phyloP scores from a whole-genome alignment of 1,140 invertebrate species.

The Phocides pigmalion region DNA sequence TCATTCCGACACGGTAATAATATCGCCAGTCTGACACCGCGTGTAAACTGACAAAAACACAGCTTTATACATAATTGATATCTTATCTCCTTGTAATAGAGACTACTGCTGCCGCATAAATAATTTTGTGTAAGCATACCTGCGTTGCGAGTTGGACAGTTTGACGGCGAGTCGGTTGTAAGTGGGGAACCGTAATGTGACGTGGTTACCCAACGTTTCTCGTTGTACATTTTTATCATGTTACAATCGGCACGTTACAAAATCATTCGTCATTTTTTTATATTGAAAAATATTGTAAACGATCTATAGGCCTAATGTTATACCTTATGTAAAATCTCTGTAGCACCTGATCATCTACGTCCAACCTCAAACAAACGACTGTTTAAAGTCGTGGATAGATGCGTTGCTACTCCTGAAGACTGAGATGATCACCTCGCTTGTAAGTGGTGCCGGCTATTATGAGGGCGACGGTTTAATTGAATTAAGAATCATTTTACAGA shows the following conservation, averaged over 20 bases:
- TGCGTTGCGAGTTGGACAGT: slow-evolving; percentile 72
- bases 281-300: too few species aligned
- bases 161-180: slow-evolving; percentile 57
- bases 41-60: slow-evolving; percentile 18
- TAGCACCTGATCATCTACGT: too few species aligned
- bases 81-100: slow-evolving; percentile 36
- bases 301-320: too few species aligned
- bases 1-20: slow-evolving; percentile 60
- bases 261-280: not conserved
- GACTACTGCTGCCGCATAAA: slow-evolving; percentile 12
- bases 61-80: slow-evolving; percentile 14
- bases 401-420: too few species aligned
- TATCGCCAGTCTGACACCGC: slow-evolving; percentile 43
- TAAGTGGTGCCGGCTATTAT: too few species aligned
- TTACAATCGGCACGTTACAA: slow-evolving; percentile 14
- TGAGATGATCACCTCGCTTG: too few species aligned
- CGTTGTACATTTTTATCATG: slow-evolving; percentile 38
- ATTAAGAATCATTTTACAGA: too few species aligned
- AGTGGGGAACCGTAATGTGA: slow-evolving; percentile 50
- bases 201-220: slow-evolving; percentile 46
- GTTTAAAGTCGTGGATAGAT: too few species aligned
- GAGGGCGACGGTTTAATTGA: too few species aligned
- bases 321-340: too few species aligned
- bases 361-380: too few species aligned
- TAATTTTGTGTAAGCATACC: slow-evolving; percentile 46